phyloP scores from a whole-genome alignment of 2,888 invertebrate species.

The Ellobium chinense region DNA sequence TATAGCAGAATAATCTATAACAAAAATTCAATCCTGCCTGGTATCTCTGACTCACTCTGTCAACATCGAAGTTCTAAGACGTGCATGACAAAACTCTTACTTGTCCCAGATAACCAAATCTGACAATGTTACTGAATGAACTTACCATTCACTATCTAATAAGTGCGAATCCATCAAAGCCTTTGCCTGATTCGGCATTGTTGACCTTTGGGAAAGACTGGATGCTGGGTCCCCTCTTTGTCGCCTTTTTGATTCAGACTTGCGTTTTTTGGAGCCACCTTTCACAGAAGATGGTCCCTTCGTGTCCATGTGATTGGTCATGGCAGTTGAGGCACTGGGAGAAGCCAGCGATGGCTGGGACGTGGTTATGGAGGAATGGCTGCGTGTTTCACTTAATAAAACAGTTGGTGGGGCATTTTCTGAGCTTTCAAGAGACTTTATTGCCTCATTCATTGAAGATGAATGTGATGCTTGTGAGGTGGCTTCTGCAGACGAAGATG shows the following conservation, averaged over 20 bases:
- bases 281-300: conserved; percentile 17
- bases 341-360: background rate
- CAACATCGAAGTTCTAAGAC: too few species aligned
- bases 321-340: background rate
- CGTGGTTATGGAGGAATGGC: background rate
- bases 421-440: background rate
- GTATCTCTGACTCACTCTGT: too few species aligned
- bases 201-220: background rate
- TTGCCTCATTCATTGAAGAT: background rate
- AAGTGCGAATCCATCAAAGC: conserved; percentile 26
- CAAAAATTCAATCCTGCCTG: too few species aligned
- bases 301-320: background rate
- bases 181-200: conserved; percentile 12
- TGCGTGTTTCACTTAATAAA: background rate
- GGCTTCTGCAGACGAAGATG: background rate
- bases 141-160: conserved; percentile 39
- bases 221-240: background rate
- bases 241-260: background rate
- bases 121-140: too few species aligned
- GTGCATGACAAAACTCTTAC: too few species aligned
- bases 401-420: background rate
- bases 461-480: background rate
- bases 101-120: too few species aligned
- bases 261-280: background rate
- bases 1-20: too few species aligned